These are phyloP conservation scores for Caenorhabditis japonica DNA, from an alignment of 2,888 invertebrate genomes.

Conservation along the genomic window DNA sequence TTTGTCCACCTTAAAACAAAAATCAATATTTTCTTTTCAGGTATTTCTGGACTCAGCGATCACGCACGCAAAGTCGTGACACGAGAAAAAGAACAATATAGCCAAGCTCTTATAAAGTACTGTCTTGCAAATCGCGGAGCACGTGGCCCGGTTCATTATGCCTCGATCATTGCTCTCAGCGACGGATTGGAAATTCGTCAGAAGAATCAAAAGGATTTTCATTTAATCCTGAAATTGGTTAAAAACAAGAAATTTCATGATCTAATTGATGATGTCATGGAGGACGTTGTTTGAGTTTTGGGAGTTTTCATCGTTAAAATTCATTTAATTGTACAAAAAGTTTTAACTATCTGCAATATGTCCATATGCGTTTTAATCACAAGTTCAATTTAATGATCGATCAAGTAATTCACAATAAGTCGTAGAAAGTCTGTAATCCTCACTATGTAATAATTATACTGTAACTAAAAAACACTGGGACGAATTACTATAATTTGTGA, in stretches of 20 bases:
- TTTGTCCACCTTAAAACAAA: neutral
- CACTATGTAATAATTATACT: too few species aligned
- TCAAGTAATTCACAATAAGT: too few species aligned
- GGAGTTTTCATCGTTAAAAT: too few species aligned
- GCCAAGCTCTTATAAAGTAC: slow-evolving; percentile 51
- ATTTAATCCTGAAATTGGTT: slow-evolving; percentile 32
- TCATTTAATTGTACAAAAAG: too few species aligned
- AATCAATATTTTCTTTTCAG: slow-evolving; percentile 21
- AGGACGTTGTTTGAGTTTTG: slow-evolving; percentile 20
- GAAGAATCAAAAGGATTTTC: slow-evolving; percentile 54
- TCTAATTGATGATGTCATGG: slow-evolving; percentile 48
- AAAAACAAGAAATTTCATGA: slow-evolving; percentile 12
- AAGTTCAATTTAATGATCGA: too few species aligned
- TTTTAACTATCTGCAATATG: too few species aligned
- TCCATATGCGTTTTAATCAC: too few species aligned
- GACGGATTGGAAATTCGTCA: slow-evolving; percentile 44
- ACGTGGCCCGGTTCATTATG: slow-evolving; percentile 53
- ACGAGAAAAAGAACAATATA: slow-evolving; percentile 49
- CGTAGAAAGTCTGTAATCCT: too few species aligned
- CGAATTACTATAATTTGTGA: too few species aligned
- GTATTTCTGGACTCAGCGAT: slow-evolving; percentile 46
- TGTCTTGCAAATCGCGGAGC: slow-evolving; percentile 53
- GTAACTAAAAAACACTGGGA: too few species aligned
- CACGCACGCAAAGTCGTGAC: slow-evolving; percentile 33
- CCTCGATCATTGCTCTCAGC: slow-evolving; percentile 48